Conservation (phyloP, 1,140 invertebrate genomes). For the Chironomus striatipennis region DNA sequence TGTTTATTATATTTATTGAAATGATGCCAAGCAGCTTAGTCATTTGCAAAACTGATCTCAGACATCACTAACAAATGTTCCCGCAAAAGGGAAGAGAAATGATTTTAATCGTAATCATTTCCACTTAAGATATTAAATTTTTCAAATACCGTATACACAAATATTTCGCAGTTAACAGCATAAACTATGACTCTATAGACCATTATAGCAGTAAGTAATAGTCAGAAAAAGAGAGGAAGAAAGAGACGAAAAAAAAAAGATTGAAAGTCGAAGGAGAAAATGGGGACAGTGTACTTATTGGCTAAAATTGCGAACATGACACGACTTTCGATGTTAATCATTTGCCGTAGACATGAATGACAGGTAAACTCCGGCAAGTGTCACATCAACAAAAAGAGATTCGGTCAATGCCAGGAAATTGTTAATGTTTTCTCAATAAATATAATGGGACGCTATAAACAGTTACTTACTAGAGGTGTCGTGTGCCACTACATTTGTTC, state of each 20-base stretch:
- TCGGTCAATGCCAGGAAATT: constrained; percentile 6
- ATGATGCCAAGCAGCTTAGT: too few relatives aligned
- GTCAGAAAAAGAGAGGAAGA: neutral
- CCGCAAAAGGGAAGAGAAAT: too few relatives aligned
- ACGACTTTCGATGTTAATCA: constrained; percentile 8
- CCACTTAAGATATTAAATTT: too few relatives aligned
- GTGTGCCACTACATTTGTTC: neutral
- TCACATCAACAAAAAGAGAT: neutral
- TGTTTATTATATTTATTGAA: too few relatives aligned
- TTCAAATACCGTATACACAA: too few relatives aligned
- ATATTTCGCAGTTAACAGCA: too few relatives aligned
- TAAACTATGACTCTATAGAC: too few relatives aligned
- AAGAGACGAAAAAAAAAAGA: constrained; percentile 2
- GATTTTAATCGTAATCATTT: too few relatives aligned
- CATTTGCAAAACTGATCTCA: too few relatives aligned
- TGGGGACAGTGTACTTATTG: neutral
- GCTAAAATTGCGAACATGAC: constrained; percentile 12
- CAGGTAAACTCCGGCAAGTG: neutral
- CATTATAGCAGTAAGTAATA: too few relatives aligned
- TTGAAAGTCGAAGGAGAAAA: constrained; percentile 1
- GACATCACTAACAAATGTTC: too few relatives aligned
- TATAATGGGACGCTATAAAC: neutral
- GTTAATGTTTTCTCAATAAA: neutral
- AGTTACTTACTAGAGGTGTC: neutral
- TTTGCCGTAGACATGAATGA: neutral